A percentile compares a stretch with the other conserved stretches of the same genome.
phyloP scores from a whole-genome alignment of 2,113 vertebrate genomes.

The Xiphophorus hellerii region DNA sequence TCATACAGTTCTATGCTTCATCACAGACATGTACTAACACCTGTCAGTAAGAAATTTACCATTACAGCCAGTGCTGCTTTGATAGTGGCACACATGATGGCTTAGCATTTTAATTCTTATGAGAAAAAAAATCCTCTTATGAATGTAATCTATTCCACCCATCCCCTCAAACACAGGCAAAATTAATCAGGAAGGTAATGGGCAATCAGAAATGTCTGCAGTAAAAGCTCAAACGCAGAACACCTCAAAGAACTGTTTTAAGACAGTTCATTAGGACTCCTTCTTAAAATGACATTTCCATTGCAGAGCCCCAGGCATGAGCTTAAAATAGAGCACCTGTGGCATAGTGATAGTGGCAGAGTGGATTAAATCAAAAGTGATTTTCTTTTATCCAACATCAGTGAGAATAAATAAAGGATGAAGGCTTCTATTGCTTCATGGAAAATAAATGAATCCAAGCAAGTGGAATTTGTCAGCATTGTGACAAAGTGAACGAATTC shows the following conservation, averaged over 20 bases:
- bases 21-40: conserved; percentile 7
- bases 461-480: background rate
- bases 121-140: conserved; percentile 5
- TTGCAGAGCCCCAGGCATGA: conserved; percentile 4
- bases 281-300: conserved; percentile 45
- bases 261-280: conserved; percentile 28
- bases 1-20: background rate
- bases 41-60: background rate
- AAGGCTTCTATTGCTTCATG: background rate
- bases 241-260: conserved; percentile 15
- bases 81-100: background rate
- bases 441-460: background rate
- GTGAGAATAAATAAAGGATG: conserved; percentile 9
- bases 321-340: conserved; percentile 39
- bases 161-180: background rate
- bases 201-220: background rate
- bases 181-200: background rate
- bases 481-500: background rate
- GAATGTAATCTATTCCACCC: background rate
- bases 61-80: conserved; percentile 8
- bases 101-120: conserved; percentile 26
- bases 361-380: conserved; percentile 39
- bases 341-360: conserved; percentile 2
- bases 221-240: conserved; percentile 1
- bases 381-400: conserved; percentile 9